Conservation (phyloP, 2,888 invertebrate genomes). For the Leptopilina myrica region DNA sequence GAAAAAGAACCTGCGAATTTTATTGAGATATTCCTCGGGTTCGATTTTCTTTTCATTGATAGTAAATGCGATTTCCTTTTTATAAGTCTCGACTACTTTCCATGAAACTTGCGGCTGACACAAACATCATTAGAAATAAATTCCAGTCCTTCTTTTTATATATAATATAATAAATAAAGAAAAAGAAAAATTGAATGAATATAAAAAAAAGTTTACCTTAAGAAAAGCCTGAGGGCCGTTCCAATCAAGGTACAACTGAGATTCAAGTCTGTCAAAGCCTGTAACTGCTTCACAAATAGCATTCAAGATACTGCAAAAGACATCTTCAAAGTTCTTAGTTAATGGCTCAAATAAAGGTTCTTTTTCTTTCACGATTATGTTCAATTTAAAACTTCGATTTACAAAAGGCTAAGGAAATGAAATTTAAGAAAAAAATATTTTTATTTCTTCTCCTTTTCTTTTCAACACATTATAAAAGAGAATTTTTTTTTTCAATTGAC, state of each 20-base stretch:
- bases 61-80: slow-evolving; percentile 81
- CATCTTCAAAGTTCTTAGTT: slow-evolving; percentile 86
- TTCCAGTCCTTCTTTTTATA: background rate
- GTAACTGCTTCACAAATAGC: slow-evolving; percentile 85
- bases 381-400: slow-evolving; percentile 78
- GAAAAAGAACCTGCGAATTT: slow-evolving; percentile 77
- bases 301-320: slow-evolving; percentile 85
- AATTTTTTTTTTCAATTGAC: too few species aligned
- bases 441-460: background rate
- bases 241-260: slow-evolving; percentile 85
- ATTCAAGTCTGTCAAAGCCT: slow-evolving; percentile 88
- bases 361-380: slow-evolving; percentile 80
- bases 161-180: too few species aligned
- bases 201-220: slow-evolving; percentile 58
- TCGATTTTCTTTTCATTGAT: slow-evolving; percentile 85
- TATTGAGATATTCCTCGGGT: slow-evolving; percentile 84
- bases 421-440: background rate
- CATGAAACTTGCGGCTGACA: slow-evolving; percentile 86
- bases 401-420: slow-evolving; percentile 70
- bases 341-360: slow-evolving; percentile 85
- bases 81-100: slow-evolving; percentile 83
- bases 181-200: slow-evolving; percentile 4
- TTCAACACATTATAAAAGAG: too few species aligned
- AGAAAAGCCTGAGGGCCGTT: slow-evolving; percentile 59
- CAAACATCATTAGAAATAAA: slow-evolving; percentile 50